Evolutionary conservation across 1,140 invertebrate genomes (phyloP).

Genomic region (Globodera ellingtonae): DNA sequence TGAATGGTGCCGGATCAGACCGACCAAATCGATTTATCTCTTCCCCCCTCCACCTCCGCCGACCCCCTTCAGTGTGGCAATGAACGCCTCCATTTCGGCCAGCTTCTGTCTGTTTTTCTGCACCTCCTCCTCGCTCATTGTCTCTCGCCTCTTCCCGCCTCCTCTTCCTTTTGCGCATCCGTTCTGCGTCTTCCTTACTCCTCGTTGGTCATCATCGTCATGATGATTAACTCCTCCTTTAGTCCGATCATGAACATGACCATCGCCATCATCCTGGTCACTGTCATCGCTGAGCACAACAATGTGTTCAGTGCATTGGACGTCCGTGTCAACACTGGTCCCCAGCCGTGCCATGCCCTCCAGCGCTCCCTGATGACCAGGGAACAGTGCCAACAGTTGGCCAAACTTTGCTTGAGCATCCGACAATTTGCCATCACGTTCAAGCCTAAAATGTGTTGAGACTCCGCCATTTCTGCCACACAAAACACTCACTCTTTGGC

Average conservation of each 20-base stretch:
- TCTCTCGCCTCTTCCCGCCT: neutral
- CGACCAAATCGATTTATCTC: neutral
- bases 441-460: constrained; percentile 3
- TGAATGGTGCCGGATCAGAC: no score
- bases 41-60: neutral
- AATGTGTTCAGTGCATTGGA: neutral
- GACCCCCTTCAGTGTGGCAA: constrained; percentile 30
- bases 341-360: constrained; percentile 11
- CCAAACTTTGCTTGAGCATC: constrained; percentile 17
- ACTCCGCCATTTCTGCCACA: neutral
- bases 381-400: constrained; percentile 12
- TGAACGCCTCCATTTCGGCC: constrained; percentile 43
- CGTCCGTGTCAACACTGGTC: neutral
- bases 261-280: neutral
- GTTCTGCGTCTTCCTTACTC: constrained; percentile 9
- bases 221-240: constrained; percentile 12
- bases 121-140: constrained; percentile 20
- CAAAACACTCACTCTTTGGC: constrained; percentile 36
- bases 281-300: neutral
- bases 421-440: constrained; percentile 24
- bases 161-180: neutral
- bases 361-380: neutral
- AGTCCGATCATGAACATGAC: neutral
- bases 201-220: constrained; percentile 19
- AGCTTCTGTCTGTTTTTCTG: constrained; percentile 29